Evolutionary conservation across 1,140 invertebrate species (phyloP).

Genomic region (Bradysia coprophila): DNA sequence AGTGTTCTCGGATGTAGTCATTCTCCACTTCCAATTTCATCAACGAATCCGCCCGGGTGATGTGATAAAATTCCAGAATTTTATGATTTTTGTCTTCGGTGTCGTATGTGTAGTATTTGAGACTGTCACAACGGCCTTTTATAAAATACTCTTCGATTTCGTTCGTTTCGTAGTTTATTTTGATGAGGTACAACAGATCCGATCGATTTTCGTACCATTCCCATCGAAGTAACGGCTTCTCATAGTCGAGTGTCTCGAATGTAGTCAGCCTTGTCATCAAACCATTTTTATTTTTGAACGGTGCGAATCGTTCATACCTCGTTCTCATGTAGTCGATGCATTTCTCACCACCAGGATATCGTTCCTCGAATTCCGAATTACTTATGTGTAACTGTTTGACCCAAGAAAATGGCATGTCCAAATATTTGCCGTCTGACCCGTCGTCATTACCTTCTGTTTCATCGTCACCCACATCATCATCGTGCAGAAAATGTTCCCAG

Average conservation of each 20-base stretch:
- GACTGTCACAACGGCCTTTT: neutral
- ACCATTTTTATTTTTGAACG: conserved; percentile 38
- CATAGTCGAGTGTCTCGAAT: conserved; percentile 45
- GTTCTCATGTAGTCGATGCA: conserved; percentile 49
- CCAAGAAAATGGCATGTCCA: conserved; percentile 53
- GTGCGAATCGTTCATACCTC: conserved; percentile 49
- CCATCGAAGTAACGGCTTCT: conserved; percentile 28
- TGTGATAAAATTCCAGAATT: conserved; percentile 42
- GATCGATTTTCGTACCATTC: conserved; percentile 45
- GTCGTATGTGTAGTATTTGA: conserved; percentile 9
- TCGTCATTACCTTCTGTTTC: conserved; percentile 26
- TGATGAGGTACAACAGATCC: conserved; percentile 38
- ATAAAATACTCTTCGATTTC: conserved; percentile 28
- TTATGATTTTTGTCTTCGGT: neutral
- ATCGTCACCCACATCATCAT: conserved; percentile 18
- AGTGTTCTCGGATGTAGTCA: neutral
- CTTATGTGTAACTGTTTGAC: conserved; percentile 43
- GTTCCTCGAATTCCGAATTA: conserved; percentile 41
- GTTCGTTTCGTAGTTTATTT: conserved; percentile 32
- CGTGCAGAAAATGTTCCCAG: neutral
- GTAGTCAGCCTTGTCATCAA: conserved; percentile 40
- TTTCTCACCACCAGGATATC: conserved; percentile 50
- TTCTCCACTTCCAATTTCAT: conserved; percentile 14
- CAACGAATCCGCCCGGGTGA: conserved; percentile 45
- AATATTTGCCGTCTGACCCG: conserved; percentile 35